Conservation (phyloP, 2,113 vertebrate species). For the Calyptommatus sinebrachiatus region DNA sequence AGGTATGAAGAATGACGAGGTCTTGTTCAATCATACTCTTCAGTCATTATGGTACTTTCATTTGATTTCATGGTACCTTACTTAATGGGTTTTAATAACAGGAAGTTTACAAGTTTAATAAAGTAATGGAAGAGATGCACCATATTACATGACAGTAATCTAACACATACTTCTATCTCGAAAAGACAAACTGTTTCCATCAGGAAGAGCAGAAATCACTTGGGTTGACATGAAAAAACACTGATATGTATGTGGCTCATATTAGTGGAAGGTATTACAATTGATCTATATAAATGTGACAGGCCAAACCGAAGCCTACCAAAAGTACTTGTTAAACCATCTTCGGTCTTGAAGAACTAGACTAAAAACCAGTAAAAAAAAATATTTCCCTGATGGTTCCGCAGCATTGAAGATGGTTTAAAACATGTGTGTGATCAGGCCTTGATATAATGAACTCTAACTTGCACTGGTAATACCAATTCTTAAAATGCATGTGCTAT, state of each 20-base stretch:
- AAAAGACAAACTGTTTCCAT: background rate
- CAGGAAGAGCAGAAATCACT: background rate
- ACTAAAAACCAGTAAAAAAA: too few species aligned
- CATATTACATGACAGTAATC: too few species aligned
- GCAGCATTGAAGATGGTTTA: too few species aligned
- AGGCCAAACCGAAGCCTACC: background rate
- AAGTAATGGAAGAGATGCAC: background rate
- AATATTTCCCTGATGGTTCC: too few species aligned
- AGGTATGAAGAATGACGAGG: too few species aligned
- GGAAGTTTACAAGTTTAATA: too few species aligned
- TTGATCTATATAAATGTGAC: background rate
- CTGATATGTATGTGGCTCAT: background rate
- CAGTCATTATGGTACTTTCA: background rate
- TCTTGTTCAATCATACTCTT: background rate
- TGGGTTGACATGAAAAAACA: background rate
- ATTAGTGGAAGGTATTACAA: background rate
- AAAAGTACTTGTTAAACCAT: background rate
- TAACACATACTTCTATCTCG: background rate
- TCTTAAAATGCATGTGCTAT: too few species aligned
- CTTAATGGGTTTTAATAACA: too few species aligned
- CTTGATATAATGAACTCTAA: background rate
- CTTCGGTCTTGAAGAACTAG: too few species aligned
- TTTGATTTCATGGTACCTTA: too few species aligned
- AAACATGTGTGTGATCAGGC: too few species aligned
- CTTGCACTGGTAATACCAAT: background rate